Evolutionary conservation across 2,113 vertebrate genomes (phyloP).

Genomic region (Ailuropoda melanoleuca): DNA sequence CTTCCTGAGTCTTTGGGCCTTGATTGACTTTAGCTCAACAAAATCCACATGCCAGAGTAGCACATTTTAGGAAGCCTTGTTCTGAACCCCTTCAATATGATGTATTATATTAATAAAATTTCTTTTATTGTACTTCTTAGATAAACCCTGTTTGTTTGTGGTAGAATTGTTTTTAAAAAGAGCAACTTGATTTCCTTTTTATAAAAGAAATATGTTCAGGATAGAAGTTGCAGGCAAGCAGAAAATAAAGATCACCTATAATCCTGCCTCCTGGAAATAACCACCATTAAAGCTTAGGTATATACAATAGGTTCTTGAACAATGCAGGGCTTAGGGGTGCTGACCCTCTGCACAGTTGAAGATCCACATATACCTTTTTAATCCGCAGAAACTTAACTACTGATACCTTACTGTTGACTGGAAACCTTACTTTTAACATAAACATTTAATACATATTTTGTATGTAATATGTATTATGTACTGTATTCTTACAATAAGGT

Average conservation of each 20-base stretch:
- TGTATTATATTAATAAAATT: slow-evolving; percentile 12
- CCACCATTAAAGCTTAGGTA: background rate
- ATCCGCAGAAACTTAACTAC: background rate
- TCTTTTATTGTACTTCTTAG: slow-evolving; percentile 5
- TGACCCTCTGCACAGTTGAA: background rate
- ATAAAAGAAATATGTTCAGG: background rate
- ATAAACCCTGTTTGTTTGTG: slow-evolving; percentile 30
- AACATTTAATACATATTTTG: background rate
- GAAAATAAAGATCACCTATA: slow-evolving; percentile 23
- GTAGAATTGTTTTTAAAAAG: background rate
- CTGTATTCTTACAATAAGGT: background rate
- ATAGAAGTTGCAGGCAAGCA: background rate
- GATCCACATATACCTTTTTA: background rate
- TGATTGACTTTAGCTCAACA: background rate
- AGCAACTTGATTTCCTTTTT: slow-evolving; percentile 14
- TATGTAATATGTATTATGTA: background rate
- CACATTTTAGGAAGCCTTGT: background rate
- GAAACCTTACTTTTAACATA: background rate
- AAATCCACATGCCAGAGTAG: background rate
- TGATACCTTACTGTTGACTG: background rate
- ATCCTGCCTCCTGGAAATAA: slow-evolving; percentile 23
- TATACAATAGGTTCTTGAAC: background rate
- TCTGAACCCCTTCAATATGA: background rate
- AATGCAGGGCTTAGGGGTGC: background rate
- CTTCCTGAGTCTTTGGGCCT: background rate